phyloP scores from a whole-genome alignment of 92 coral and sea anemone genomes.

The Porites cylindrica region DNA sequence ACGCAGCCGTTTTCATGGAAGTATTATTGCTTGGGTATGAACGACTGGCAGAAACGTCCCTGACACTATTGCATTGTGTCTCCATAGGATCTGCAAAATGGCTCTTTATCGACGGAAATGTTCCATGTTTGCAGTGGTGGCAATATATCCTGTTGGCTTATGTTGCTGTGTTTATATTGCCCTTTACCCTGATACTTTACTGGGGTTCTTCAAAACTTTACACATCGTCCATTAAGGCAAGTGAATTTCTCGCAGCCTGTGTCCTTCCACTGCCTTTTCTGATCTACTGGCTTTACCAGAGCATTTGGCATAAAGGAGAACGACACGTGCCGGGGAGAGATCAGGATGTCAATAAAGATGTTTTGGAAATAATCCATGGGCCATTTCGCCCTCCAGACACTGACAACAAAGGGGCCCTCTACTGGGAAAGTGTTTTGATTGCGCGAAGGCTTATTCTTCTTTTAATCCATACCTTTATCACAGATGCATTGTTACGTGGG shows the following conservation, averaged over 20 bases:
- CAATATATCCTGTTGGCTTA: constrained; percentile 56
- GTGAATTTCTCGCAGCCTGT: constrained; percentile 62
- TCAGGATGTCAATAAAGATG: constrained; percentile 36
- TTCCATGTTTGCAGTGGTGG: constrained; percentile 6
- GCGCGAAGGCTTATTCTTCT: constrained; percentile 65
- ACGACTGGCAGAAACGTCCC: constrained; percentile 59
- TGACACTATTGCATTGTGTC: constrained; percentile 49
- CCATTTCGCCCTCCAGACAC: constrained; percentile 63
- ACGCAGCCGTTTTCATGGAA: constrained; percentile 59
- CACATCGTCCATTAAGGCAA: constrained; percentile 27
- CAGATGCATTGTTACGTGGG: constrained; percentile 55
- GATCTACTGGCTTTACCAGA: constrained; percentile 45
- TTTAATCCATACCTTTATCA: constrained; percentile 44
- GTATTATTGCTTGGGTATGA: constrained; percentile 64
- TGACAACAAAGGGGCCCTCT: constrained; percentile 54
- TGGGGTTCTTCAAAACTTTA: constrained; percentile 64
- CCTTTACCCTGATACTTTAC: constrained; percentile 58
- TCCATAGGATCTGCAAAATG: constrained; percentile 26
- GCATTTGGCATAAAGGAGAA: background rate
- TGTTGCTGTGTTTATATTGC: constrained; percentile 53
- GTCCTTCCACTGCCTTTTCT: constrained; percentile 65
- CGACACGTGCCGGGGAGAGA: background rate
- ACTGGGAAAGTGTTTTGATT: constrained; percentile 78
- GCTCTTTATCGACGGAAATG: too few relatives aligned
- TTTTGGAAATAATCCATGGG: constrained; percentile 62